Base-by-base conservation (phyloP, 2,888 invertebrate genomes). In the Epistrophe eligans region DNA sequence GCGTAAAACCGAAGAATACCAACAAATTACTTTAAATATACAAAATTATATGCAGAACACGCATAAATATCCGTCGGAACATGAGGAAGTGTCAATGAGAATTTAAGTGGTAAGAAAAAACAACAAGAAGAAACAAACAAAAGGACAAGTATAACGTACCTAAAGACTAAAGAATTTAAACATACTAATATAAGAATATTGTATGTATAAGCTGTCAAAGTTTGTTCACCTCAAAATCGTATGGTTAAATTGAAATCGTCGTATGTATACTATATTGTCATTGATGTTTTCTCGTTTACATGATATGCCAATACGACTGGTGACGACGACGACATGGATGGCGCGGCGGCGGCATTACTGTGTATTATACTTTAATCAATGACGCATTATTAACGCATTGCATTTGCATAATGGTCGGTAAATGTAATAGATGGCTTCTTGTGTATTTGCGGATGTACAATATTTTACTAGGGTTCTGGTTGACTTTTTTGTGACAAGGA, bases 151-250 rank as follows among this genome's bases (percentile, higher is more conserved):
- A 82, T 60, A 38, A 45, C 17, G 45, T 43, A 45, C 17, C n/a
- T 43, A 45, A 45, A 15, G 5, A 43, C 5, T 9, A 50, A 72
- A 73, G 67, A 77, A 77, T 62, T 64, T 24, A 40, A 66, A 60
- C 66, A 77, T 84, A 80, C 80, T 80, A 84, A 80, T 62, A 24
- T 43, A 62, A 62, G 24, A 62, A 62, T n/a, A n/a, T n/a, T n/a
- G n/a, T n/a, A n/a, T n/a, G n/a, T n/a, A n/a, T 80, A 67, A 60
- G 43, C 55, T 76, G 72, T 60, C 67, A 55, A 48, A 73, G 84
- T 77, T 84, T 80, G 55, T 84, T 84, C 66, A 84, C 76, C 84
- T 67, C 40, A 24, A 38, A 40, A 60, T 60, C 19, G 50, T 43
- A 55, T 83, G 66, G 58, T 73, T 71, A 76, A 67, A 74, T 52